Base-by-base conservation (phyloP, 2,888 invertebrate species). In the Lordiphosa andalusiaca region DNA sequence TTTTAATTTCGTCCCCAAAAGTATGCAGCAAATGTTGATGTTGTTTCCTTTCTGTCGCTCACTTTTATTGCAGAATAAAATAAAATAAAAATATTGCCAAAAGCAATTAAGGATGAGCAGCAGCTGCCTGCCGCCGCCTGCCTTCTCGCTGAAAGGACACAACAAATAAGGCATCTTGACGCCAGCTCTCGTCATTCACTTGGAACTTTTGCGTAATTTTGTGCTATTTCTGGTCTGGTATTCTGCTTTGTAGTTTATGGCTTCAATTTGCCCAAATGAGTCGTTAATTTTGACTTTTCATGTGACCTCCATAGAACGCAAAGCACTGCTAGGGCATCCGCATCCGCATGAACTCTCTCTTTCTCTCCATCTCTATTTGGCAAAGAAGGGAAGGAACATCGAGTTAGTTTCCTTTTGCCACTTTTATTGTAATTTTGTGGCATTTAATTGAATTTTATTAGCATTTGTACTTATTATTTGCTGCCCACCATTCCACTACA, bases 401-500 rank as follows among this genome's bases (percentile, higher is more conserved):
- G 41, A 69, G 72, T 68, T 66, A 77, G 75, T 84, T 74, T 75
- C 46, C 59, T 58, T 62, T 51, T 53, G 67, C 63, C 66, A 71
- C 76, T 78, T 78, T 84, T 75, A 82, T 84, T 84, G 82, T 84
- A 85, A 84, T 78, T 78, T 84, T 78, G 77, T 71, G 74, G 71
- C 64, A 67, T 81, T 81, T 84, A 84, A 86, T 84, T 86, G 86
- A 86, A 86, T 84, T 86, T 84, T 83, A 86, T 84, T 86, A 78
- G 76, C 84, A 78, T 73, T 85, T 77, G 73, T 77, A 84, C 77
- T 84, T 84, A 77, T 76, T 80, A 80, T 83, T 80, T 83, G 73
- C 50, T 83, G 73, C 50, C 61, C 39, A 25, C 39, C 38, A 2
- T 16, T 33, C 33, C 42, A 33, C 21, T 42, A 44, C 41, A 52